Percentiles rank a stretch among this genome's conserved stretches.
Evolutionary conservation across 2,797 vertebrate genomes (phyloP).

Genomic region (Spinus pinus): DNA sequence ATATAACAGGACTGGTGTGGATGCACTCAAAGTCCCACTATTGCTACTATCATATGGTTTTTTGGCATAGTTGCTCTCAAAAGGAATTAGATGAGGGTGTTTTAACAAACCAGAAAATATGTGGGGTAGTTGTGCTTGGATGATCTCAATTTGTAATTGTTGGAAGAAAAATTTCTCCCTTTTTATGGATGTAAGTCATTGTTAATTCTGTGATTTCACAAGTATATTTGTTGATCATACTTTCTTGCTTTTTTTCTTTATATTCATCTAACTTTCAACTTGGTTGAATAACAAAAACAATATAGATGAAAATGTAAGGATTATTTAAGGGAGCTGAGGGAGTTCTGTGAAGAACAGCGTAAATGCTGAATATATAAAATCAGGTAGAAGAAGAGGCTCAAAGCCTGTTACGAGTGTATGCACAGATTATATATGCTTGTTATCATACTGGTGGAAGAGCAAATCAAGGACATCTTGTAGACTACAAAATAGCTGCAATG

Average conservation of each 20-base stretch:
- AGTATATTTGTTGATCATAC: not conserved
- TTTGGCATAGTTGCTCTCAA: not conserved
- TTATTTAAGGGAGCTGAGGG: not conserved
- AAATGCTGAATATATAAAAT: constrained; percentile 2
- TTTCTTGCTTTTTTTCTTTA: not conserved
- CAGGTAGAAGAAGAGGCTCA: not conserved
- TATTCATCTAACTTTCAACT: not conserved
- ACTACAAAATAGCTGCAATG: constrained; percentile 57
- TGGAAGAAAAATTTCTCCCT: not conserved
- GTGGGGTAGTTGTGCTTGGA: not conserved
- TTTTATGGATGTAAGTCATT: not conserved
- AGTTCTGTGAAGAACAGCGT: not conserved
- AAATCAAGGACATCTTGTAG: constrained; percentile 68
- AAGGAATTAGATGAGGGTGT: not conserved
- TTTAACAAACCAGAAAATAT: not conserved
- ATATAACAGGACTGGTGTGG: not conserved
- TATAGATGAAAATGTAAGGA: not conserved
- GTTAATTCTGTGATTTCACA: not conserved
- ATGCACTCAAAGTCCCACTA: not conserved
- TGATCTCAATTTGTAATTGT: not conserved
- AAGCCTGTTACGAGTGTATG: not conserved
- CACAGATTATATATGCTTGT: constrained; percentile 39
- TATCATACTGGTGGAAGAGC: constrained; percentile 51
- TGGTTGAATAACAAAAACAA: not conserved
- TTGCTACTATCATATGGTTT: not conserved